Conservation (phyloP, 2,888 invertebrate species). For the Agonopterix subpropinquella region DNA sequence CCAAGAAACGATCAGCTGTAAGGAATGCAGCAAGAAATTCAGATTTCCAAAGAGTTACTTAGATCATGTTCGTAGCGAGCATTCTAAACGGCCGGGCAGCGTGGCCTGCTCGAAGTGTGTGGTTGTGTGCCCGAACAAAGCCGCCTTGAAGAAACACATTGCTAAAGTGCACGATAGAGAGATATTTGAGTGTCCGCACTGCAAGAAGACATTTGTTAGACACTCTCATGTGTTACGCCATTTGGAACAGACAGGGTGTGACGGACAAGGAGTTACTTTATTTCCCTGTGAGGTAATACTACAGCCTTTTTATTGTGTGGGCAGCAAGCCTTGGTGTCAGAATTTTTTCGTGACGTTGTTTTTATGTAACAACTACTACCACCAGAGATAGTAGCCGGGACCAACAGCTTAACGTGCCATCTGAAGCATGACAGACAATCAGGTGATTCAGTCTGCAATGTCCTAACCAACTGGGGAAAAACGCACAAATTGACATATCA, state of each 20-base stretch:
- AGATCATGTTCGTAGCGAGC: conserved; percentile 81
- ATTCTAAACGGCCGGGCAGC: conserved; percentile 76
- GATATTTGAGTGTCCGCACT: conserved; percentile 78
- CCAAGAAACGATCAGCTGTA: conserved; percentile 38
- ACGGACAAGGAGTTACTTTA: conserved; percentile 52
- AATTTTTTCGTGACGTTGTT: too few relatives aligned
- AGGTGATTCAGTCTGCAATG: too few relatives aligned
- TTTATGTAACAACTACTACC: too few relatives aligned
- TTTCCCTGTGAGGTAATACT: conserved; percentile 51
- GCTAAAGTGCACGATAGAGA: conserved; percentile 74
- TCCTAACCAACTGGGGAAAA: too few relatives aligned
- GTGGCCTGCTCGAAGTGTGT: conserved; percentile 80
- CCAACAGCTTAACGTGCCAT: too few relatives aligned
- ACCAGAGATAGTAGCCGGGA: too few relatives aligned
- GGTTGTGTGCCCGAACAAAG: conserved; percentile 78
- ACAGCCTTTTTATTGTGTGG: too few relatives aligned
- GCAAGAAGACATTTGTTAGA: conserved; percentile 83
- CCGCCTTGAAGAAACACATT: conserved; percentile 79
- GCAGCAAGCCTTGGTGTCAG: too few relatives aligned
- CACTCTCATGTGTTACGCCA: conserved; percentile 85
- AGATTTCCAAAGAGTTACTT: conserved; percentile 79
- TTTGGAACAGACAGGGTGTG: conserved; percentile 81
- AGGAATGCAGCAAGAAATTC: conserved; percentile 83
- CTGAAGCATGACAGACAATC: too few relatives aligned
- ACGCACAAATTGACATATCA: too few relatives aligned